Percentiles rank a stretch among this genome's conserved stretches.
phyloP scores from a whole-genome alignment of 2,888 invertebrate species.

The Drosophila pseudotalamancana region DNA sequence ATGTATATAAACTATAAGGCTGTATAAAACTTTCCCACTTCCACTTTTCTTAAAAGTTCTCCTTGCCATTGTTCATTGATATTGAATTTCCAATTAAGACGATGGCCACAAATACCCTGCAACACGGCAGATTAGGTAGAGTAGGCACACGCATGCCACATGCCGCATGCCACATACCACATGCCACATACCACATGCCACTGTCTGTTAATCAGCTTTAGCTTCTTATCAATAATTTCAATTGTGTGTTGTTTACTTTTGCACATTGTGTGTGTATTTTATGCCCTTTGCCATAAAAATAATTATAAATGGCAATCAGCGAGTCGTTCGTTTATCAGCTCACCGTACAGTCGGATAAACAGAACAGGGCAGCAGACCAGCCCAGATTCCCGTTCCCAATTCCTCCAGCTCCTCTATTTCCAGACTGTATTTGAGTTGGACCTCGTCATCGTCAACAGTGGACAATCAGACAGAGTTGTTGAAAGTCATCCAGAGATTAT shows the following conservation, averaged over 20 bases:
- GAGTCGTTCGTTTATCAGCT: constrained; percentile 44
- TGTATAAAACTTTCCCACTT: too few species aligned
- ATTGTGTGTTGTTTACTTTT: constrained; percentile 11
- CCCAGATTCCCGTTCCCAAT: neutral
- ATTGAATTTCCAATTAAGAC: constrained; percentile 40
- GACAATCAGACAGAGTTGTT: constrained; percentile 24
- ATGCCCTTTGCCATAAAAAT: constrained; percentile 40
- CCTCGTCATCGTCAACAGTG: constrained; percentile 30
- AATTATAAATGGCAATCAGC: constrained; percentile 32
- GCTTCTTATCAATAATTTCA: constrained; percentile 55
- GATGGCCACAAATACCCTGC: constrained; percentile 9
- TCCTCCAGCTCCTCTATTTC: too few species aligned
- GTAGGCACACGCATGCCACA: too few species aligned
- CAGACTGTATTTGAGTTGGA: constrained; percentile 28
- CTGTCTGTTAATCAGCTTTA: constrained; percentile 22
- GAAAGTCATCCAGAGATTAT: constrained; percentile 24
- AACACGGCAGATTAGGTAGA: too few species aligned
- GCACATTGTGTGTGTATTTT: constrained; percentile 30
- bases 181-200: neutral
- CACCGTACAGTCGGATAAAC: constrained; percentile 24
- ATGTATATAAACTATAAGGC: too few species aligned
- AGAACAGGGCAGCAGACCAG: constrained; percentile 1
- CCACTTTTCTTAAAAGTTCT: neutral
- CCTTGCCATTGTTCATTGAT: neutral
- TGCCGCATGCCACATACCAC: neutral